phyloP scores from a whole-genome alignment of 35 echinoderm and acorn worm species.

The Acanthaster planci region DNA sequence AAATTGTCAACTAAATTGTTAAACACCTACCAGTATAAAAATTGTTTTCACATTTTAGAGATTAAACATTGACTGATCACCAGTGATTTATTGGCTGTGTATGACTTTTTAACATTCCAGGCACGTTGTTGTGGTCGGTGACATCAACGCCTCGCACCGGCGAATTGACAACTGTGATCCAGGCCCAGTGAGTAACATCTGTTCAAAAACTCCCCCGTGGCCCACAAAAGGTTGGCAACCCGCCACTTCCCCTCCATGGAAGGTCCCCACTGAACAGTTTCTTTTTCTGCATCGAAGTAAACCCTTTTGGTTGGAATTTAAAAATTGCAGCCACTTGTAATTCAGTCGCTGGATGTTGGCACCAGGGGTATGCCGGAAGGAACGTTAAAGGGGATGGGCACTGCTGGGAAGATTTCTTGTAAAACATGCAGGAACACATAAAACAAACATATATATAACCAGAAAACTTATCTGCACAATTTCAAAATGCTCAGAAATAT shows the following conservation, averaged over 20 bases:
- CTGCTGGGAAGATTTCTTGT: too few species aligned
- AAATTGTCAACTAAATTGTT: too few species aligned
- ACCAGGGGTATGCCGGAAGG: background rate
- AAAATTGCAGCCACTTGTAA: background rate
- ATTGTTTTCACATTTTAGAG: too few species aligned
- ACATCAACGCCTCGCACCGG: conserved; percentile 79
- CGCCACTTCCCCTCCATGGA: too few species aligned
- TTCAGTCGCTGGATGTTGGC: background rate
- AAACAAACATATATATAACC: too few species aligned
- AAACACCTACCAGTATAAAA: too few species aligned
- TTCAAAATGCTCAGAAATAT: too few species aligned
- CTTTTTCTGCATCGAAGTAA: background rate
- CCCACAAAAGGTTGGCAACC: background rate
- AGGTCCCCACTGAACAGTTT: background rate
- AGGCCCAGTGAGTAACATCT: conserved; percentile 37
- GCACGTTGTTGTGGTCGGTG: conserved; percentile 81
- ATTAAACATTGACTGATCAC: too few species aligned
- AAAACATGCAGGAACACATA: too few species aligned
- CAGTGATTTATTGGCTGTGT: too few species aligned
- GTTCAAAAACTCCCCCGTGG: background rate
- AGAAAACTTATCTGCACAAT: too few species aligned
- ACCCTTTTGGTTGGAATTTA: background rate
- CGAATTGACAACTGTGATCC: conserved; percentile 94
- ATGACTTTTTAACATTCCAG: conserved; percentile 14
- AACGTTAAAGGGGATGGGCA: too few species aligned